These are phyloP conservation scores for Vollenhovia emeryi DNA, from an alignment of 1,140 invertebrate species.

Conservation along the genomic window DNA sequence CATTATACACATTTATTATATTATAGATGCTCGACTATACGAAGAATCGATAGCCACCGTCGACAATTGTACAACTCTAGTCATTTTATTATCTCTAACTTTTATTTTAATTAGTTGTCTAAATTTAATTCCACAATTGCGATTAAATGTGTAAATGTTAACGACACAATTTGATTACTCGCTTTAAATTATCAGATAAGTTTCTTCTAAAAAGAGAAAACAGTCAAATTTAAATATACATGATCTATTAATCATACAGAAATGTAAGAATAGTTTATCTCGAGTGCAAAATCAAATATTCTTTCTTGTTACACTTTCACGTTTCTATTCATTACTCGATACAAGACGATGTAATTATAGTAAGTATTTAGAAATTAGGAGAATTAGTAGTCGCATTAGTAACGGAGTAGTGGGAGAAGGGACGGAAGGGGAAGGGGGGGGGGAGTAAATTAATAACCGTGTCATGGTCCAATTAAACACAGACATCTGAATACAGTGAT, in stretches of 20 bases:
- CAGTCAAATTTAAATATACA: not conserved
- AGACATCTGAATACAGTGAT: not conserved
- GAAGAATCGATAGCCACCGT: not conserved
- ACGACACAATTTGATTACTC: not conserved
- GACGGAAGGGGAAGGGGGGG: too few species aligned
- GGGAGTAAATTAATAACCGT: not conserved
- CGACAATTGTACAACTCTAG: not conserved
- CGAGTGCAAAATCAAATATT: too few species aligned
- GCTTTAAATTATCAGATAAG: not conserved
- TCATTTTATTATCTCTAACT: not conserved
- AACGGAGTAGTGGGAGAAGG: not conserved
- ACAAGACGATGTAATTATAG: not conserved
- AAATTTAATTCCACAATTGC: not conserved
- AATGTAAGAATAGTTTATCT: not conserved
- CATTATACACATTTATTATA: slow-evolving; percentile 25
- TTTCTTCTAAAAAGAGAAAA: not conserved
- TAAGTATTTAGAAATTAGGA: not conserved
- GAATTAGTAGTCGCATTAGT: not conserved
- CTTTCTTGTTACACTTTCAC: not conserved
- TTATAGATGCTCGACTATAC: not conserved
- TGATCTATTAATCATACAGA: not conserved
- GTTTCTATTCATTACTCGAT: not conserved
- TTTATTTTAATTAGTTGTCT: not conserved
- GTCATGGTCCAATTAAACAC: not conserved
- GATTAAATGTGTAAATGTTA: not conserved